These are phyloP conservation scores for Athrips mouffetella DNA, from an alignment of 2,888 invertebrate species.

Conservation along the genomic window DNA sequence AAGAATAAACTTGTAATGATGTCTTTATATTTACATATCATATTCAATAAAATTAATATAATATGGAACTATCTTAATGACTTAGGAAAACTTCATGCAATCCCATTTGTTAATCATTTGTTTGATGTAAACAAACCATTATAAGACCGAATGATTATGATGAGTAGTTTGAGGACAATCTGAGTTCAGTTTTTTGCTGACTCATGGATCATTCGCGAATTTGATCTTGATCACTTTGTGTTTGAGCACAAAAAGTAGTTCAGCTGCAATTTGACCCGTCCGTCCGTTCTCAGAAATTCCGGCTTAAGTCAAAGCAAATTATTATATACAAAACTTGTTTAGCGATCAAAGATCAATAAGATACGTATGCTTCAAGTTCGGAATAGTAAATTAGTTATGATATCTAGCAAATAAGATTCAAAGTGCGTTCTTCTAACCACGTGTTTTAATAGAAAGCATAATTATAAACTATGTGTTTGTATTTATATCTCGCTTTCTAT, in stretches of 20 bases:
- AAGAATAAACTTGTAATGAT: not conserved
- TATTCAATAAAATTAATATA: too few relatives aligned
- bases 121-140: slow-evolving; percentile 10
- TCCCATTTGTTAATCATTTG: slow-evolving; percentile 1
- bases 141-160: not conserved
- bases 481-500: not conserved
- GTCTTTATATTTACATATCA: too few relatives aligned
- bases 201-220: not conserved
- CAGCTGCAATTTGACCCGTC: too few relatives aligned
- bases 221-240: not conserved
- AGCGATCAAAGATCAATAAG: too few relatives aligned
- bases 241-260: not conserved
- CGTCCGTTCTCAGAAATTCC: too few relatives aligned
- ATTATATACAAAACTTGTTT: too few relatives aligned
- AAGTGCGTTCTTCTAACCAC: too few relatives aligned
- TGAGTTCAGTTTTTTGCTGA: not conserved
- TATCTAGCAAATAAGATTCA: too few relatives aligned
- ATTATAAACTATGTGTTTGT: not conserved
- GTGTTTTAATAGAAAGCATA: not conserved
- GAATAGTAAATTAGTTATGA: too few relatives aligned
- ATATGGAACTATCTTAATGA: slow-evolving; percentile 1
- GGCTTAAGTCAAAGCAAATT: too few relatives aligned
- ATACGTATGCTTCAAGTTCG: too few relatives aligned
- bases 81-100: slow-evolving; percentile 4
- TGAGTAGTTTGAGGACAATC: not conserved